phyloP scores from a whole-genome alignment of 1,140 invertebrate species.

The Drosophila pseudoananassae region DNA sequence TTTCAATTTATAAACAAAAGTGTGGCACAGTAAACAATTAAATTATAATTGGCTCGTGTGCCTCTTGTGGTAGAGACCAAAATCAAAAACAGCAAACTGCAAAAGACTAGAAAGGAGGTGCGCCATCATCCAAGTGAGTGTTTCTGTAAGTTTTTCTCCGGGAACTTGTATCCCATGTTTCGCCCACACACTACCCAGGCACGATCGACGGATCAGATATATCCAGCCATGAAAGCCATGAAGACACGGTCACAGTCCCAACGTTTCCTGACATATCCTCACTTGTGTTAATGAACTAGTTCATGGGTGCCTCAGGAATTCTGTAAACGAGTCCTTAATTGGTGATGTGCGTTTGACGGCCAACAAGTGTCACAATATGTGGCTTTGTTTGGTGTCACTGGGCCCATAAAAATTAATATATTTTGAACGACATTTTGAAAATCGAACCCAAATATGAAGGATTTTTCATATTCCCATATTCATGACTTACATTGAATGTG shows the following conservation, averaged over 20 bases:
- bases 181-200: slow-evolving; percentile 27
- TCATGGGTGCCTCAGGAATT: slow-evolving; percentile 38
- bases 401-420: too few relatives aligned
- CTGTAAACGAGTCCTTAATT: slow-evolving; percentile 37
- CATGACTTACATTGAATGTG: too few relatives aligned
- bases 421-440: too few relatives aligned
- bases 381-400: too few relatives aligned
- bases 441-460: too few relatives aligned
- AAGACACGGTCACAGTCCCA: not conserved
- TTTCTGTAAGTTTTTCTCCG: slow-evolving; percentile 7
- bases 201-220: slow-evolving; percentile 25
- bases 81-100: not conserved
- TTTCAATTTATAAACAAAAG: slow-evolving; percentile 64
- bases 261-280: slow-evolving; percentile 25
- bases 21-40: slow-evolving; percentile 68
- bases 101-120: slow-evolving; percentile 38
- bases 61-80: slow-evolving; percentile 8
- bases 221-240: not conserved
- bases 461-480: too few relatives aligned
- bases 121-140: slow-evolving; percentile 35
- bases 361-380: slow-evolving; percentile 53
- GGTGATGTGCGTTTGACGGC: slow-evolving; percentile 34
- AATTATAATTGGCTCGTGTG: slow-evolving; percentile 55
- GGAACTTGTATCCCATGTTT: slow-evolving; percentile 35
- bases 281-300: slow-evolving; percentile 12